phyloP scores from a whole-genome alignment of 2,113 vertebrate genomes.

The Zapornia atra region DNA sequence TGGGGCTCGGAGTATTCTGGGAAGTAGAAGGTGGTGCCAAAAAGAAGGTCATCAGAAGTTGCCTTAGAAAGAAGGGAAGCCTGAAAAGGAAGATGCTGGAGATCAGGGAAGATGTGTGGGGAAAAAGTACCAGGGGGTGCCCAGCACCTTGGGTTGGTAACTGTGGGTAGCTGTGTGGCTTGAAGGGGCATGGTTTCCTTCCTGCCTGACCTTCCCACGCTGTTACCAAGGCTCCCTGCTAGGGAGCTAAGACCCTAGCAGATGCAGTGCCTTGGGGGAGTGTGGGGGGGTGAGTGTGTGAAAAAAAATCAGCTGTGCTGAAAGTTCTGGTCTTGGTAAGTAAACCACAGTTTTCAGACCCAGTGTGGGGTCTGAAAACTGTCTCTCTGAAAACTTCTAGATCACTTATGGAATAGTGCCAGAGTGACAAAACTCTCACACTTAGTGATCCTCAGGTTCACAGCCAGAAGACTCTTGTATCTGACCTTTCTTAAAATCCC shows the following conservation, averaged over 20 bases:
- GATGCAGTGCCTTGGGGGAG: not conserved
- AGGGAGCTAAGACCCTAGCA: not conserved
- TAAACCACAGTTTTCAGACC: not conserved
- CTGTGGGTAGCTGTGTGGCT: not conserved
- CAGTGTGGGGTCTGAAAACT: no score
- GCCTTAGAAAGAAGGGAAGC: not conserved
- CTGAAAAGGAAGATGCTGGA: not conserved
- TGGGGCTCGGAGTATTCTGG: not conserved
- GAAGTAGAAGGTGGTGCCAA: not conserved
- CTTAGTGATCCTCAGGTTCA: not conserved
- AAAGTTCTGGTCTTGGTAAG: not conserved
- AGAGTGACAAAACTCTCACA: not conserved
- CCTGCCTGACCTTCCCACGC: not conserved
- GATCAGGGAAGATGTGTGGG: not conserved
- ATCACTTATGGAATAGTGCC: no score
- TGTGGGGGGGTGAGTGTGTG: not conserved
- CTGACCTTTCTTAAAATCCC: not conserved
- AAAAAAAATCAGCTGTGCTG: not conserved
- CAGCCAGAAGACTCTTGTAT: not conserved
- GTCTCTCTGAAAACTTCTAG: no score
- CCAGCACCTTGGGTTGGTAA: fast-evolving
- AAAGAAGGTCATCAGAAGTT: not conserved
- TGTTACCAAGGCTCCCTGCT: not conserved
- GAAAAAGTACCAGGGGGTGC: not conserved
- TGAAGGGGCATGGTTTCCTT: not conserved